A percentile compares a stretch with the other conserved stretches of the same genome.
Evolutionary conservation across 2,888 invertebrate genomes (phyloP).

Genomic region (Chirona hameri): DNA sequence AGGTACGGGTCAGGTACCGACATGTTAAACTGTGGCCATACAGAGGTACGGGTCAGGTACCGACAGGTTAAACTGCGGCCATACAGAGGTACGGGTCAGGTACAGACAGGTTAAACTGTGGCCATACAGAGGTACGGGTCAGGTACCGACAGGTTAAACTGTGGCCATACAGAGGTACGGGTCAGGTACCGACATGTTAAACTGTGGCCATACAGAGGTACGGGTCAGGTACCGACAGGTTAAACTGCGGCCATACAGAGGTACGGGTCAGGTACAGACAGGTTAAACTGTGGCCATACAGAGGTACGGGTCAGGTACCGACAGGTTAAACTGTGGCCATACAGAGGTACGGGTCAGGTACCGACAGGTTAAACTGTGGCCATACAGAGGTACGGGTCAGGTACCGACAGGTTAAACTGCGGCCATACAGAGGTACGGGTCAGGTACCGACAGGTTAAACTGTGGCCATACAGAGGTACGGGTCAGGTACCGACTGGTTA

Average conservation of each 20-base stretch:
- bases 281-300: conserved; percentile 68
- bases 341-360: conserved; percentile 45
- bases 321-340: conserved; percentile 76
- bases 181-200: conserved; percentile 69
- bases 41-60: no score
- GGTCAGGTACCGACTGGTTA: conserved; percentile 66
- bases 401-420: conserved; percentile 82
- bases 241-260: conserved; percentile 63
- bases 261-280: conserved; percentile 61
- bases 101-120: conserved; percentile 58
- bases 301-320: conserved; percentile 52
- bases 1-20: no score
- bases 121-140: conserved; percentile 30
- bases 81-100: no score
- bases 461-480: conserved; percentile 47
- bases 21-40: conserved; percentile 36
- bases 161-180: conserved; percentile 36
- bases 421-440: conserved; percentile 36
- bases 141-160: no score
- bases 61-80: no score
- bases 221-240: conserved; percentile 62
- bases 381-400: no score
- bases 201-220: conserved; percentile 56
- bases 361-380: conserved; percentile 80
- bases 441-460: conserved; percentile 77